These are phyloP conservation scores for Lepidurus couesii DNA, from an alignment of 1,140 invertebrate species.

Conservation along the genomic window DNA sequence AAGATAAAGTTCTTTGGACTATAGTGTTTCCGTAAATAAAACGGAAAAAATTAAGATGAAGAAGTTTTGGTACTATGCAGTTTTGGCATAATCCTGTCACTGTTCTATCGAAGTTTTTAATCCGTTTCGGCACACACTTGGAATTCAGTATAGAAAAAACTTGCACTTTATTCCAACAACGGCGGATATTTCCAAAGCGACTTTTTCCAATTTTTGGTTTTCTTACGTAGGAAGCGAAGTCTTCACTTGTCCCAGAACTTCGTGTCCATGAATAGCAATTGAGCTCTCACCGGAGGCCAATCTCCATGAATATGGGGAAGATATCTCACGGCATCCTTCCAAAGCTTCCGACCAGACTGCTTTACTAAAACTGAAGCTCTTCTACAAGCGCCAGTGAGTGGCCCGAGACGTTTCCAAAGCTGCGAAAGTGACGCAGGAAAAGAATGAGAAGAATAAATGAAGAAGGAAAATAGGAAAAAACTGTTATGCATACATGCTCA, in stretches of 20 bases:
- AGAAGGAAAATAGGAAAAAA: neutral
- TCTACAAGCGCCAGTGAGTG: neutral
- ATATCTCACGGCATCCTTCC: slow-evolving; percentile 1
- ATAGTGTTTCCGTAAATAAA: too few relatives aligned
- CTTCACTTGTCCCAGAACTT: neutral
- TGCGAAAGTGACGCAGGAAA: neutral
- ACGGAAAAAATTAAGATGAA: too few relatives aligned
- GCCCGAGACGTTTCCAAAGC: neutral
- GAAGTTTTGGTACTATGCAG: too few relatives aligned
- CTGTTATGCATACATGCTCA: neutral
- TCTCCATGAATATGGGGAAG: neutral
- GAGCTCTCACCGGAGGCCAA: slow-evolving; percentile 9
- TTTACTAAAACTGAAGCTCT: slow-evolving; percentile 9
- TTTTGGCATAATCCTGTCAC: too few relatives aligned
- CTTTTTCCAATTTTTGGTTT: neutral
- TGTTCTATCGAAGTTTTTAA: neutral
- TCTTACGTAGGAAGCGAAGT: neutral
- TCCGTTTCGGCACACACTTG: neutral
- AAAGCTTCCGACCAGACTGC: slow-evolving; percentile 8
- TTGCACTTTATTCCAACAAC: neutral
- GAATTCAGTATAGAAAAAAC: neutral
- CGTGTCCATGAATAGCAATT: slow-evolving; percentile 10
- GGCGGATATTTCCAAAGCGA: neutral
- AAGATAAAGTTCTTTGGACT: neutral
- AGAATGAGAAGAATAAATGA: neutral